Conservation (phyloP, 2,888 invertebrate genomes). For the Netelia fuscicornis region DNA sequence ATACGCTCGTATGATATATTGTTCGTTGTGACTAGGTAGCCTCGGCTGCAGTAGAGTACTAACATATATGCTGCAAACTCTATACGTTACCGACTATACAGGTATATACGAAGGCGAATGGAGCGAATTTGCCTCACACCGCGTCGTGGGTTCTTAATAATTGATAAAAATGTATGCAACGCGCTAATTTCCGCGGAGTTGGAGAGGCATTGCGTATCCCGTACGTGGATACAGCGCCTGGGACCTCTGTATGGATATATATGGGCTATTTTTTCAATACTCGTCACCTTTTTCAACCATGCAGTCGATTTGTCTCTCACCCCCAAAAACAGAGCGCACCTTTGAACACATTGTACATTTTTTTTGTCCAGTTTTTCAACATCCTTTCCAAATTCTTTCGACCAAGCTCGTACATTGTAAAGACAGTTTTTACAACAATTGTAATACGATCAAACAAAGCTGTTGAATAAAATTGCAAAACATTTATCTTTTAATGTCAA, state of each 20-base stretch:
- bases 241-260: background rate
- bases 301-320: background rate
- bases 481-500: too few species aligned
- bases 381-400: background rate
- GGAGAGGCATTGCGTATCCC: slow-evolving; percentile 22
- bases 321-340: background rate
- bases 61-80: slow-evolving; percentile 34
- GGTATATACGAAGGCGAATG: slow-evolving; percentile 13
- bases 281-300: background rate
- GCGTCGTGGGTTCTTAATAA: slow-evolving; percentile 82
- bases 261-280: background rate
- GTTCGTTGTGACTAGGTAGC: slow-evolving; percentile 53
- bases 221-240: slow-evolving; percentile 3
- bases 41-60: slow-evolving; percentile 16
- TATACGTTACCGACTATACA: slow-evolving; percentile 41
- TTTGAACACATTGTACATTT: background rate
- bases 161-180: slow-evolving; percentile 84
- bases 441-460: too few species aligned
- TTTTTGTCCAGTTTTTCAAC: background rate
- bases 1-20: slow-evolving; percentile 65
- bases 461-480: too few species aligned
- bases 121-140: slow-evolving; percentile 53
- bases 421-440: background rate
- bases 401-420: background rate
- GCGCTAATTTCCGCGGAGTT: slow-evolving; percentile 70